Percentiles rank a stretch among this genome's conserved stretches.
Conservation (phyloP, 2,797 vertebrate species). For the Falco cherrug region DNA sequence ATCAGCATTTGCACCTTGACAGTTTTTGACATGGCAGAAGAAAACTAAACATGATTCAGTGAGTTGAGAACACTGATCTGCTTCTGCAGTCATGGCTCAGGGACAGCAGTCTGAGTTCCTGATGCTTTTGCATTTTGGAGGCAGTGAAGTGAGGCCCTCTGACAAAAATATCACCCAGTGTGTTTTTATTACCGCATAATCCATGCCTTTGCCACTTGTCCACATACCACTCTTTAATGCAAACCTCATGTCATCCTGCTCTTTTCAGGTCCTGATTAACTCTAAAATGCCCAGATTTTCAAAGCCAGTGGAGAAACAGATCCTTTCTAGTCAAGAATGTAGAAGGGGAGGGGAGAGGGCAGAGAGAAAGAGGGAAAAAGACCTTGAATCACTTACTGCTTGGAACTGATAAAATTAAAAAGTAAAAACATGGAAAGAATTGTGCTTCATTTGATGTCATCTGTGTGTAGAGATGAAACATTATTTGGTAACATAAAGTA, state of each 20-base stretch:
- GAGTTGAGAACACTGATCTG: conserved; percentile 6
- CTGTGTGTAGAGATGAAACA: neutral
- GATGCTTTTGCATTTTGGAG: conserved; percentile 45
- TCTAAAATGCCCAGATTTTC: conserved; percentile 68
- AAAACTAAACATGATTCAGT: neutral
- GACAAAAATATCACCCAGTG: conserved; percentile 74
- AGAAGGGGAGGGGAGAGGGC: neutral
- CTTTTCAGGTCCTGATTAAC: conserved; percentile 72
- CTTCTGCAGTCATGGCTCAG: conserved; percentile 36
- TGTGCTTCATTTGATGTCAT: neutral
- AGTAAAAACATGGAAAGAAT: conserved; percentile 23
- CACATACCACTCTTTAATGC: conserved; percentile 77
- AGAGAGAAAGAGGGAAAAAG: neutral
- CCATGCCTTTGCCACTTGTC: conserved; percentile 78
- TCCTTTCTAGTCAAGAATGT: conserved; percentile 47
- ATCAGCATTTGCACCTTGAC: neutral
- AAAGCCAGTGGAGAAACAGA: conserved; percentile 54
- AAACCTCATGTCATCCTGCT: conserved; percentile 78
- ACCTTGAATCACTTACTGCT: neutral
- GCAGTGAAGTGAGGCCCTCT: conserved; percentile 61
- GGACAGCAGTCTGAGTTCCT: conserved; percentile 32
- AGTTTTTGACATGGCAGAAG: neutral
- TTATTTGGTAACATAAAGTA: neutral
- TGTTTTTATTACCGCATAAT: conserved; percentile 79
- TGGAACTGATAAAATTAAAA: conserved; percentile 16